Evolutionary conservation across 2,888 invertebrate genomes (phyloP).

Genomic region (Tachystola acroxantha): DNA sequence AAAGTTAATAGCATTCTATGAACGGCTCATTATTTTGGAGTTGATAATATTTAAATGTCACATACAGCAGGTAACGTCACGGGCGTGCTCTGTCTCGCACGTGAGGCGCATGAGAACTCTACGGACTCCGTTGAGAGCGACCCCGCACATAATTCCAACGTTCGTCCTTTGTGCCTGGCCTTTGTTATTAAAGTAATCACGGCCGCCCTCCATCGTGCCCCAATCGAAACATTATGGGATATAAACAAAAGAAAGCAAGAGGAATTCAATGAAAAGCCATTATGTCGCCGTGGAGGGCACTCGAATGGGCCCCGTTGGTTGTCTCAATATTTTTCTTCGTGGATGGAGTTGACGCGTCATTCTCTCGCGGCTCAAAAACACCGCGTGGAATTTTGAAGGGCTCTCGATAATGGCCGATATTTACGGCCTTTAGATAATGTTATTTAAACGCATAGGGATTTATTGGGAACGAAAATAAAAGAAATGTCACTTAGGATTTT

Average conservation of each 20-base stretch:
- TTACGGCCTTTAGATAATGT: constrained; percentile 72
- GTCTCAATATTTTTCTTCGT: constrained; percentile 77
- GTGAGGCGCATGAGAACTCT: constrained; percentile 70
- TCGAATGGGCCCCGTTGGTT: constrained; percentile 37
- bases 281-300: constrained; percentile 70
- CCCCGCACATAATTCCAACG: constrained; percentile 70
- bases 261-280: constrained; percentile 76
- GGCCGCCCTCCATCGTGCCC: constrained; percentile 67
- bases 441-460: constrained; percentile 58
- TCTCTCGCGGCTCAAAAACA: constrained; percentile 65
- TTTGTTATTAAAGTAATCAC: constrained; percentile 78
- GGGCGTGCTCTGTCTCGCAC: constrained; percentile 43
- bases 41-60: constrained; percentile 66
- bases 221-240: constrained; percentile 77
- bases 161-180: constrained; percentile 67
- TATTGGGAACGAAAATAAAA: constrained; percentile 55
- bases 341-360: constrained; percentile 71
- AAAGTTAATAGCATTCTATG: constrained; percentile 56
- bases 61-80: constrained; percentile 55
- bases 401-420: constrained; percentile 71
- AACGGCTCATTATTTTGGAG: constrained; percentile 63
- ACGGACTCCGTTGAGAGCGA: constrained; percentile 36
- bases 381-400: constrained; percentile 73
- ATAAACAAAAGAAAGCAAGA: constrained; percentile 76
- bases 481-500: constrained; percentile 38